phyloP scores from a whole-genome alignment of 1,140 invertebrate genomes.

The Bilobella aurantiaca region DNA sequence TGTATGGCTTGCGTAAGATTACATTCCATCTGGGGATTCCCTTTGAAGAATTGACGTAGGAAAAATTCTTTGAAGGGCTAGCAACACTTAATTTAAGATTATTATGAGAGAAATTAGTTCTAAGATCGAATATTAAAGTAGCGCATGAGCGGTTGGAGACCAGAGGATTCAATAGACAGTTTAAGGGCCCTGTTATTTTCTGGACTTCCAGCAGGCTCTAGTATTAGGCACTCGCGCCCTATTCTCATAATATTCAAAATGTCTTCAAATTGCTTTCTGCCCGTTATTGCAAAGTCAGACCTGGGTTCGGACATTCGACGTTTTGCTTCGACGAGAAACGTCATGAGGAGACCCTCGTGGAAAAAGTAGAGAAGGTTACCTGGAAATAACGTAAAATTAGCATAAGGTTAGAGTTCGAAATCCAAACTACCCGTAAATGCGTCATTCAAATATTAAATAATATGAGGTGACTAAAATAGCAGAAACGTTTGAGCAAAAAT shows the following conservation, averaged over 20 bases:
- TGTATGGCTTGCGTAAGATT: too few species aligned
- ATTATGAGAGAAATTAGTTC: too few species aligned
- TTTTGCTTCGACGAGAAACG: constrained; percentile 10
- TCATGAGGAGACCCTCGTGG: constrained; percentile 20
- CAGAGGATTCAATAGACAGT: constrained; percentile 8
- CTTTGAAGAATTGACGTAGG: too few species aligned
- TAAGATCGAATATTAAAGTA: constrained; percentile 2
- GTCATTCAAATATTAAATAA: too few species aligned
- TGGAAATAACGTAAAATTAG: constrained; percentile 11
- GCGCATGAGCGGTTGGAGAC: background rate
- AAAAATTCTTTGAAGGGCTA: background rate
- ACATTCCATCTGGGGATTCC: too few species aligned
- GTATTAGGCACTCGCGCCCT: constrained; percentile 16
- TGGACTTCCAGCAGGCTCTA: constrained; percentile 17
- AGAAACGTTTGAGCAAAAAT: too few species aligned
- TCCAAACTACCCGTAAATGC: too few species aligned
- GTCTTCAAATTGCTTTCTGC: constrained; percentile 22
- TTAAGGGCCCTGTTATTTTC: constrained; percentile 6
- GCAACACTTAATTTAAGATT: background rate
- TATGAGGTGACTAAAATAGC: too few species aligned
- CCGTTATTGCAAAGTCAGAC: constrained; percentile 12
- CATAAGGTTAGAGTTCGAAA: background rate
- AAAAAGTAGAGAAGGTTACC: constrained; percentile 23
- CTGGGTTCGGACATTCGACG: constrained; percentile 5
- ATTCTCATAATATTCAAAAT: constrained; percentile 20